Base-by-base conservation (phyloP, 2,888 invertebrate genomes). In the Keiferia lycopersicella region DNA sequence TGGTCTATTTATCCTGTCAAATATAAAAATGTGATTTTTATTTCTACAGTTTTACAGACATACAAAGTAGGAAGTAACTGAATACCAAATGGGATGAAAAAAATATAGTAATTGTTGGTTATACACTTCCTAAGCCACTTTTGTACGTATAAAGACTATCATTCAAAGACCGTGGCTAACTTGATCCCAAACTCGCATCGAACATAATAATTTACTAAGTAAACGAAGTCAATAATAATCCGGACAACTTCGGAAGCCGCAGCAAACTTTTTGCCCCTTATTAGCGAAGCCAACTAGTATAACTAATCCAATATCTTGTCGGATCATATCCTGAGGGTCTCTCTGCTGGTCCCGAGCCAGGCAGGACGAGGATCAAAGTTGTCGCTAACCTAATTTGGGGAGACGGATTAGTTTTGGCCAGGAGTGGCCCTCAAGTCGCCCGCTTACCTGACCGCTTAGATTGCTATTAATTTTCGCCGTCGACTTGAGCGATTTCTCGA, bases 341-440 rank as follows among this genome's bases (percentile, higher is more conserved):
- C 20, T 2, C 22, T 10, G 11, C 14, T 14, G 11, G 12, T 22
- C 22, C 22, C 22, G 51, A 22, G 51, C 74, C 10, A 34, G 70
- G n/a, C 70, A 76, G 71, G 72, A 76, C 75, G 77, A 81, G 88
- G 89, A 89, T 90, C 88, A 89, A 91, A 91, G 87, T 91, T 91
- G 88, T 89, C 87, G 76, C 83, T 91, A 91, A 91, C 89, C 82
- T 85, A 88, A 87, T 91, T 90, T 60, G 88, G 80, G 78, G 82
- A 83, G 84, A 85, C 79, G 83, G 88, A 91, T 91, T 91, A 91
- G 90, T 88, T 91, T 88, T 81, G 86, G 84, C 78, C 87, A 87
- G 83, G 74, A 83, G 78, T 75, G 79, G 75, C 64, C 76, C 76
- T 41, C 45, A 67, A 65, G 57, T 66, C 63, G 60, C 68, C 68